Evolutionary conservation across 2,888 invertebrate species (phyloP).

Genomic region (Malacosoma neustria): DNA sequence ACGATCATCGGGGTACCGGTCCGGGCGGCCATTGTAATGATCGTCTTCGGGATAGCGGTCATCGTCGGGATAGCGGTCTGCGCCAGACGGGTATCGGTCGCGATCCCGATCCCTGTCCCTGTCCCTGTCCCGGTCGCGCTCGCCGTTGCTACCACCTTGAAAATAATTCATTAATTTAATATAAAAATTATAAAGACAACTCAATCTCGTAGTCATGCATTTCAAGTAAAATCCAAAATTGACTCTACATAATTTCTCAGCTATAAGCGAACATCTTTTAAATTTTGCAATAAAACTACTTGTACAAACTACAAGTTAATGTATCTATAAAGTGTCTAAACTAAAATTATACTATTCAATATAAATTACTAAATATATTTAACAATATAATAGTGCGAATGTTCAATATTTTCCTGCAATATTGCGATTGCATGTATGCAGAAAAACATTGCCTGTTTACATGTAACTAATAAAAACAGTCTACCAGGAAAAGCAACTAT

Average conservation of each 20-base stretch:
- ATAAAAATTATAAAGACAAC: not conserved
- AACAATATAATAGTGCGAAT: no score
- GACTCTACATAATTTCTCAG: no score
- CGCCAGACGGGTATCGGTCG: slow-evolving; percentile 60
- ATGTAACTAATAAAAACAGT: no score
- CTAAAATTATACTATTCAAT: no score
- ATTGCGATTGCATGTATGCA: no score
- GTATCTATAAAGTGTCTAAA: not conserved
- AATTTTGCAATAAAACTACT: slow-evolving; percentile 2
- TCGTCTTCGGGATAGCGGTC: slow-evolving; percentile 71
- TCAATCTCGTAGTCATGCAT: no score
- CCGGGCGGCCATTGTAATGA: slow-evolving; percentile 55
- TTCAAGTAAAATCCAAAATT: no score
- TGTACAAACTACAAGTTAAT: not conserved
- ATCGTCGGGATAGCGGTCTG: slow-evolving; percentile 62
- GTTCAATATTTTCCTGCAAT: no score
- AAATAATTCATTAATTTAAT: slow-evolving; percentile 14
- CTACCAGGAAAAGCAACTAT: no score
- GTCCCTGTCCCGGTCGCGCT: slow-evolving; percentile 15
- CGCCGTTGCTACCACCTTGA: slow-evolving; percentile 57
- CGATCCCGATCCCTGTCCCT: slow-evolving; percentile 29
- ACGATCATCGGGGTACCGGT: slow-evolving; percentile 71
- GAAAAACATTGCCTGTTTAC: no score
- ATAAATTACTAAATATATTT: no score
- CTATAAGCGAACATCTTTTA: not conserved